A percentile compares a stretch with the other conserved stretches of the same genome.
These are phyloP conservation scores for Thumatha senex DNA, from an alignment of 2,888 invertebrate genomes.

Conservation along the genomic window DNA sequence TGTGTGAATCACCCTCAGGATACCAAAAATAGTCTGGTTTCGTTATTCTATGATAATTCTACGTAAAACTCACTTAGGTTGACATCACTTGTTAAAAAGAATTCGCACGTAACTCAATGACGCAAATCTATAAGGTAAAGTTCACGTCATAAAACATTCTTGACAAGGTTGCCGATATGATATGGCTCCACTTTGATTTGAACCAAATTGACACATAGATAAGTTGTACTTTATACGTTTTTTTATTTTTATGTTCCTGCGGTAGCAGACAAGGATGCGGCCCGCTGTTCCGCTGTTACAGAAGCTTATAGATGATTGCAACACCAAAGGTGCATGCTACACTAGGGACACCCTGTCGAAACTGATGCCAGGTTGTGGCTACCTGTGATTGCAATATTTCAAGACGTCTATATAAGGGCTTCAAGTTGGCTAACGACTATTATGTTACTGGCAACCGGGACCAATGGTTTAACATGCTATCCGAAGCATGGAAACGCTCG, in stretches of 20 bases:
- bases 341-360: too few species aligned
- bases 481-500: too few species aligned
- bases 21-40: constrained; percentile 3
- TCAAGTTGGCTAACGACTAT: too few species aligned
- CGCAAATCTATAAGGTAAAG: constrained; percentile 38
- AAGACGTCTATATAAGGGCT: too few species aligned
- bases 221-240: constrained; percentile 6
- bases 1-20: constrained; percentile 13
- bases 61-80: constrained; percentile 14
- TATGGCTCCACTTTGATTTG: constrained; percentile 58
- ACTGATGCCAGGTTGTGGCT: too few species aligned
- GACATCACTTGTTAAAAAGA: constrained; percentile 16
- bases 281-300: too few species aligned
- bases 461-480: too few species aligned
- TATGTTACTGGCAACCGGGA: too few species aligned
- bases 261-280: too few species aligned
- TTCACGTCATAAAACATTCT: constrained; percentile 33
- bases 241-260: background rate
- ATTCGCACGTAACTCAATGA: constrained; percentile 33
- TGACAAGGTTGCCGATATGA: constrained; percentile 43
- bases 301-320: too few species aligned
- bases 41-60: constrained; percentile 10
- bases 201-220: constrained; percentile 39
- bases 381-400: too few species aligned
- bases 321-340: too few species aligned